Percentiles rank a stretch among this genome's conserved stretches.
phyloP scores from a whole-genome alignment of 2,113 vertebrate genomes.

The Myiopsitta monachus region DNA sequence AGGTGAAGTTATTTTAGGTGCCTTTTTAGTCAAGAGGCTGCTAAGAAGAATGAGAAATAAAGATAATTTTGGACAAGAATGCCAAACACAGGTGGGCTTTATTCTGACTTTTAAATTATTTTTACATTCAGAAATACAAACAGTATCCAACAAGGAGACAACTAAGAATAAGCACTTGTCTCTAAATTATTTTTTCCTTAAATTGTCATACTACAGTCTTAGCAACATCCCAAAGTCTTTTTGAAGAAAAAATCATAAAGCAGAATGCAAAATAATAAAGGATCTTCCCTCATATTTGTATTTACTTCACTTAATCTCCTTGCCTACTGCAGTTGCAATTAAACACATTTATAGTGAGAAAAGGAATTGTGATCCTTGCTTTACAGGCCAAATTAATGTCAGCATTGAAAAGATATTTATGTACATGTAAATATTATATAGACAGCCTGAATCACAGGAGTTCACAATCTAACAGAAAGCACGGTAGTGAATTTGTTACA shows the following conservation, averaged over 20 bases:
- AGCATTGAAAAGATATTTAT: not conserved
- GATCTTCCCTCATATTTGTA: not conserved
- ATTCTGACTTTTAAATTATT: not conserved
- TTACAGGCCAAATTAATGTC: not conserved
- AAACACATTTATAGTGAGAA: not conserved
- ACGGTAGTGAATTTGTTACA: not conserved
- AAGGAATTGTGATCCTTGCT: not conserved
- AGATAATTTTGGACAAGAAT: not conserved
- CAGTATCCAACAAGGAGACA: not conserved
- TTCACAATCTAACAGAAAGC: not conserved
- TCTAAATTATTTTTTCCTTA: not conserved
- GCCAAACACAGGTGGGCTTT: not conserved
- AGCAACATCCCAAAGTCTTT: not conserved
- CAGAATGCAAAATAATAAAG: not conserved
- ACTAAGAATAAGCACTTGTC: not conserved
- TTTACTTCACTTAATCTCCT: not conserved
- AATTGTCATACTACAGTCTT: not conserved
- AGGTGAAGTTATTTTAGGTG: not conserved
- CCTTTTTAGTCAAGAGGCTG: not conserved
- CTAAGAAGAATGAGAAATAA: not conserved
- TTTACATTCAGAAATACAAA: not conserved
- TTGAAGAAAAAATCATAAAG: not conserved
- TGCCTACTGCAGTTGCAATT: not conserved
- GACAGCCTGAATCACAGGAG: not conserved
- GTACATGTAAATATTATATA: not conserved